These are phyloP conservation scores for Lasioglossum baleicum DNA, from an alignment of 1,140 invertebrate genomes.

Conservation along the genomic window DNA sequence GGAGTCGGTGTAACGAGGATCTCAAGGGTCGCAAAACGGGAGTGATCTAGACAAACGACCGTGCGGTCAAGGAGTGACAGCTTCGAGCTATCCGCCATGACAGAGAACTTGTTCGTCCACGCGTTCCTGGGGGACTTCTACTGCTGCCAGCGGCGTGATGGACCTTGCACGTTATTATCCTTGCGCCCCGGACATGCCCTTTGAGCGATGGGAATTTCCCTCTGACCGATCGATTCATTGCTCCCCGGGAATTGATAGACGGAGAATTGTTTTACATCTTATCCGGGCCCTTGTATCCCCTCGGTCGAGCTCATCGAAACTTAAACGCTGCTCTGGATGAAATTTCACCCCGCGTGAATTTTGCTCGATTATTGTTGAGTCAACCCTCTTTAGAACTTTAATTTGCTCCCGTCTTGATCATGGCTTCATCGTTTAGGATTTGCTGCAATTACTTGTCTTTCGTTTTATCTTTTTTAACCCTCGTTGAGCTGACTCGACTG, in stretches of 20 bases:
- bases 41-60: constrained; percentile 77
- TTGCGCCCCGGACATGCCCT: constrained; percentile 48
- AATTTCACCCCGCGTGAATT: too few relatives aligned
- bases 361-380: too few relatives aligned
- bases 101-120: constrained; percentile 31
- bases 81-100: constrained; percentile 67
- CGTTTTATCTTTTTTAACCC: too few relatives aligned
- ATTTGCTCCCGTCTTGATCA: too few relatives aligned
- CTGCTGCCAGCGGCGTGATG: neutral
- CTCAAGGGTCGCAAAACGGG: constrained; percentile 60
- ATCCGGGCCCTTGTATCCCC: too few relatives aligned
- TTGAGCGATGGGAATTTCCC: constrained; percentile 62
- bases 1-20: constrained; percentile 40
- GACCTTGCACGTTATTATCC: constrained; percentile 59
- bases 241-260: neutral
- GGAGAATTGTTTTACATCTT: too few relatives aligned
- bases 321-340: too few relatives aligned
- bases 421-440: too few relatives aligned
- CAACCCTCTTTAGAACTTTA: too few relatives aligned
- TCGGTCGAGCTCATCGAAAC: too few relatives aligned
- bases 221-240: constrained; percentile 9
- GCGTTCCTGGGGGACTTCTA: constrained; percentile 40
- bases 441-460: too few relatives aligned
- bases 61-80: constrained; percentile 74
- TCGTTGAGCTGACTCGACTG: too few relatives aligned